phyloP scores from a whole-genome alignment of 1,140 invertebrate genomes.

The Bombus picipes region DNA sequence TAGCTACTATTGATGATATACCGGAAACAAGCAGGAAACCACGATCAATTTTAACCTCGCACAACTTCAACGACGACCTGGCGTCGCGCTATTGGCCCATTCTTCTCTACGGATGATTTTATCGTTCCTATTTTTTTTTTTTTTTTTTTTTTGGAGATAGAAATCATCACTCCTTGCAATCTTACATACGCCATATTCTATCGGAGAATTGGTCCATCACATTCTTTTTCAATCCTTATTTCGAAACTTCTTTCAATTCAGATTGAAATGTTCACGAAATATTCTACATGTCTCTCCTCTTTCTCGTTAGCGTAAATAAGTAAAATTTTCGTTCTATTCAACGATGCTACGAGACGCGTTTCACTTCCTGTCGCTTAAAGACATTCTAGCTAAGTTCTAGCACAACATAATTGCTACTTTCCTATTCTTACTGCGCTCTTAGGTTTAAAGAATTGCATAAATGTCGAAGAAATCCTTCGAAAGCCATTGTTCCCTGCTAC shows the following conservation, averaged over 20 bases:
- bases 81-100: conserved; percentile 33
- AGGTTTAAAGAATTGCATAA: neutral
- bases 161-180: neutral
- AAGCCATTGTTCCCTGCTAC: neutral
- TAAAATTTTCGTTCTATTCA: conserved; percentile 19
- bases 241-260: neutral
- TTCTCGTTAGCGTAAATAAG: no score
- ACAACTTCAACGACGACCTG: conserved; percentile 46
- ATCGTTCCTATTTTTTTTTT: neutral
- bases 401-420: conserved; percentile 24
- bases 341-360: neutral
- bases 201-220: neutral
- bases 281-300: neutral
- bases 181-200: neutral
- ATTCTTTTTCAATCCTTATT: neutral
- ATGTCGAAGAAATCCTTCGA: neutral
- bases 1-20: conserved; percentile 31
- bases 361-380: conserved; percentile 23
- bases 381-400: conserved; percentile 14
- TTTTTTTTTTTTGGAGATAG: neutral
- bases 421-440: neutral
- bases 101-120: conserved; percentile 3
- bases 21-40: conserved; percentile 47
- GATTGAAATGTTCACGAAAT: neutral
- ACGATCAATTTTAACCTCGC: conserved; percentile 55